A percentile compares a stretch with the other conserved stretches of the same genome.
phyloP scores from a whole-genome alignment of 35 echinoderm and acorn worm genomes.

The Acanthaster planci region DNA sequence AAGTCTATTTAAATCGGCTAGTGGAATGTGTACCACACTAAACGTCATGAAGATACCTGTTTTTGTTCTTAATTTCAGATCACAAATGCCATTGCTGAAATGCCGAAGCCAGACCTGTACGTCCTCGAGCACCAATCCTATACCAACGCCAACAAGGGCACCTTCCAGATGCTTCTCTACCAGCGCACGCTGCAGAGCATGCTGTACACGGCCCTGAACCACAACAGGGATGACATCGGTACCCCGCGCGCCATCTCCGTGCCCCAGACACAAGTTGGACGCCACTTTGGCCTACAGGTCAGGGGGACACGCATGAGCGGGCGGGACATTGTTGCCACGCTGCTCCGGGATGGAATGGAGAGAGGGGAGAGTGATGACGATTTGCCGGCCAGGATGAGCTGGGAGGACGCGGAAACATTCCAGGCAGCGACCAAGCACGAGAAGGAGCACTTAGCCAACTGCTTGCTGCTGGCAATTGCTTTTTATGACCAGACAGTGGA shows the following conservation, averaged over 20 bases:
- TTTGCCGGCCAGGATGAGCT: constrained; percentile 26
- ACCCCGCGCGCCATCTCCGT: constrained; percentile 60
- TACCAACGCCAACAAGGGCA: constrained; percentile 50
- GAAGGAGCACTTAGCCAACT: constrained; percentile 76
- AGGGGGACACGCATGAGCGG: constrained; percentile 66
- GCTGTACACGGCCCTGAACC: constrained; percentile 64
- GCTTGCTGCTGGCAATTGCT: constrained; percentile 63
- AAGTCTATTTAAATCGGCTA: too few species aligned
- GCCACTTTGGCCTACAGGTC: constrained; percentile 74
- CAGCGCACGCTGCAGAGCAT: constrained; percentile 65
- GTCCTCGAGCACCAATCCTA: constrained; percentile 76
- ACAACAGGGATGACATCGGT: constrained; percentile 27
- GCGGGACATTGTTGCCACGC: constrained; percentile 40
- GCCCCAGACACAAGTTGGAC: constrained; percentile 54
- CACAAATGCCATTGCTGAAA: constrained; percentile 56
- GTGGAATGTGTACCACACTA: too few species aligned
- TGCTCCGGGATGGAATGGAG: constrained; percentile 39
- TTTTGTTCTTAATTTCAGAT: constrained; percentile 43
- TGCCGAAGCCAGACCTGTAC: constrained; percentile 73
- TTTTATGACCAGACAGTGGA: constrained; percentile 71
- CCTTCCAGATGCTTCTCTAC: constrained; percentile 54
- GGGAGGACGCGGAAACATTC: constrained; percentile 55
- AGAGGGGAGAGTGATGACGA: not conserved
- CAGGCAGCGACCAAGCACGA: constrained; percentile 42
- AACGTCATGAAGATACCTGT: not conserved